A percentile compares a stretch with the other conserved stretches of the same genome.
These are phyloP conservation scores for Xestobium rufovillosum DNA, from an alignment of 2,888 invertebrate genomes.

Conservation along the genomic window DNA sequence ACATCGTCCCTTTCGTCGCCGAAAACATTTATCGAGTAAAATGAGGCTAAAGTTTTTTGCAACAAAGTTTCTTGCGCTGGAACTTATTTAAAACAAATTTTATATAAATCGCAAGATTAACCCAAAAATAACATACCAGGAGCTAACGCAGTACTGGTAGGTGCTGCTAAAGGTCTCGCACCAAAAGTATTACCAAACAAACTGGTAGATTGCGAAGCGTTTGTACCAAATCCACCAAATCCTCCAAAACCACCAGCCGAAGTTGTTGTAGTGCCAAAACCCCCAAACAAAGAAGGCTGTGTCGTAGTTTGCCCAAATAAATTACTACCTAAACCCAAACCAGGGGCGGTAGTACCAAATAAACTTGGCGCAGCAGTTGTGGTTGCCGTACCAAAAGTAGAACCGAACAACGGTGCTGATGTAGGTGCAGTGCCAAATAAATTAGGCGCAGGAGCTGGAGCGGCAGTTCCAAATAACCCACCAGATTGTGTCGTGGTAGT, in stretches of 20 bases:
- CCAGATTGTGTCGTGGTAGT: conserved; percentile 26
- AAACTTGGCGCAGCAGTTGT: conserved; percentile 25
- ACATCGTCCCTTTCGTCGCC: conserved; percentile 93
- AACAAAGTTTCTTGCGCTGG: conserved; percentile 27
- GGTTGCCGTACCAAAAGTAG: conserved; percentile 33
- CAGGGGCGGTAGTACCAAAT: conserved; percentile 24
- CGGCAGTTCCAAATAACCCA: conserved; percentile 30
- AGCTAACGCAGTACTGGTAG: conserved; percentile 8
- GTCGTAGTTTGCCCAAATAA: conserved; percentile 35
- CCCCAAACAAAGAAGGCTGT: conserved; percentile 32
- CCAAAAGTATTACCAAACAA: conserved; percentile 30
- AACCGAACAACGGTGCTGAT: conserved; percentile 39
- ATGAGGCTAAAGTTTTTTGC: conserved; percentile 45
- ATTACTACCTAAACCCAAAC: conserved; percentile 9
- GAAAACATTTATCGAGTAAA: conserved; percentile 58
- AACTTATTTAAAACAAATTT: conserved; percentile 7
- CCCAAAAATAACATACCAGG: conserved; percentile 1
- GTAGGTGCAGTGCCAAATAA: conserved; percentile 43
- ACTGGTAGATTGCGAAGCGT: conserved; percentile 31
- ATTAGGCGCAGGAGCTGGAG: conserved; percentile 31
- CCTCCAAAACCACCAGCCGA: conserved; percentile 41
- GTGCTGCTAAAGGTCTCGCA: conserved; percentile 44
- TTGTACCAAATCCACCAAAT: conserved; percentile 40
- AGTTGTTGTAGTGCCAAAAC: conserved; percentile 40
- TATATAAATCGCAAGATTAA: neutral